phyloP scores from a whole-genome alignment of 2,113 vertebrate genomes.

The Rallus limicola region DNA sequence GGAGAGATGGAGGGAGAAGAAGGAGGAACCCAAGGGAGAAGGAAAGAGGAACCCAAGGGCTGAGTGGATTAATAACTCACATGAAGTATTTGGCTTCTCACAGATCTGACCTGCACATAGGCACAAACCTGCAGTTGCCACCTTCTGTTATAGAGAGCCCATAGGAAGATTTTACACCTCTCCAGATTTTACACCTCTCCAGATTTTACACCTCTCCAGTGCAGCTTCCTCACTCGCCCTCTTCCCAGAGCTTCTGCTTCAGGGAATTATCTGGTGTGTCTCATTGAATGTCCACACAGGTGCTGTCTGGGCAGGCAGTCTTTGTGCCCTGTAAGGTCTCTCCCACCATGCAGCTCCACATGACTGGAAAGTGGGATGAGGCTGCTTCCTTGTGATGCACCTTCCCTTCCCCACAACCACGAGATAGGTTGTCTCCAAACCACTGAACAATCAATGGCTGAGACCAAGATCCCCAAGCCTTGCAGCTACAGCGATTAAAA shows the following conservation, averaged over 20 bases:
- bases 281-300: rapidly evolving
- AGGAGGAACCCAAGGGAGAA: background rate
- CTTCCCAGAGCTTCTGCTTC: background rate
- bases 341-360: background rate
- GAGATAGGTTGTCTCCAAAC: background rate
- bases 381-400: background rate
- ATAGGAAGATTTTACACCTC: background rate
- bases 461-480: background rate
- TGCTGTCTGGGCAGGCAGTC: rapidly evolving
- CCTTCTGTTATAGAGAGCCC: background rate
- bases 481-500: background rate
- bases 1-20: background rate
- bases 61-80: background rate
- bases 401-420: background rate
- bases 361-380: rapidly evolving
- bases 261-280: background rate
- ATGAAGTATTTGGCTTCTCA: rapidly evolving
- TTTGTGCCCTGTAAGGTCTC: background rate
- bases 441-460: background rate
- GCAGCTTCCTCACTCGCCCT: background rate
- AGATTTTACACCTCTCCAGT: no score
- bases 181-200: no score
- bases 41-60: background rate
- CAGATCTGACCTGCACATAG: background rate
- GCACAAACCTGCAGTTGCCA: background rate